Conservation (phyloP, 2,888 invertebrate species). For the Pasiphila rectangulata region DNA sequence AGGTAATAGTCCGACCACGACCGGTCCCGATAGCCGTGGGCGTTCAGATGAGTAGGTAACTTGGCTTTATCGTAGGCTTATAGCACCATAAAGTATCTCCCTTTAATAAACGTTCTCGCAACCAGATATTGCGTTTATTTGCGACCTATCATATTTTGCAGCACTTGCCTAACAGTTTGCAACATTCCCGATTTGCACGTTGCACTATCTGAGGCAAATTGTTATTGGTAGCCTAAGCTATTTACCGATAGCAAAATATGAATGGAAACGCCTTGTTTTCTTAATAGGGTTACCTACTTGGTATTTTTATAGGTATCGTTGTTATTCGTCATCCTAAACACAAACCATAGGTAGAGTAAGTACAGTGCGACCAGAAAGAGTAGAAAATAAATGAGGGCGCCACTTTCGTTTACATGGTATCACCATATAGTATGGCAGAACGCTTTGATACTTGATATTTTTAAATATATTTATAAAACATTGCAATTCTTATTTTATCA, state of each 20-base stretch:
- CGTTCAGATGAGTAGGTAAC: slow-evolving; percentile 25
- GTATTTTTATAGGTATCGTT: too few species aligned
- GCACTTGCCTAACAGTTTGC: slow-evolving; percentile 29
- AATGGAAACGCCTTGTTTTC: neutral
- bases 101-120: slow-evolving; percentile 29
- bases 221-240: neutral
- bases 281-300: too few species aligned
- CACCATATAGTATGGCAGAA: too few species aligned
- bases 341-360: slow-evolving; percentile 30
- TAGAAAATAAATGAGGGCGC: too few species aligned
- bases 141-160: slow-evolving; percentile 32
- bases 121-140: slow-evolving; percentile 30
- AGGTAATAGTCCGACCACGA: slow-evolving; percentile 30
- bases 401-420: too few species aligned
- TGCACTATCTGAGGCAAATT: neutral
- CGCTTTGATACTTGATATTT: too few species aligned
- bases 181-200: slow-evolving; percentile 24
- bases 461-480: too few species aligned
- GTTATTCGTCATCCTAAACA: slow-evolving; percentile 37
- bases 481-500: too few species aligned
- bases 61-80: slow-evolving; percentile 18
- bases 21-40: slow-evolving; percentile 34
- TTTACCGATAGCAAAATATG: neutral
- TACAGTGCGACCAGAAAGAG: too few species aligned
- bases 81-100: slow-evolving; percentile 11